Conservation (phyloP, 2,113 vertebrate genomes). For the Telmatochromis bifrenatus region DNA sequence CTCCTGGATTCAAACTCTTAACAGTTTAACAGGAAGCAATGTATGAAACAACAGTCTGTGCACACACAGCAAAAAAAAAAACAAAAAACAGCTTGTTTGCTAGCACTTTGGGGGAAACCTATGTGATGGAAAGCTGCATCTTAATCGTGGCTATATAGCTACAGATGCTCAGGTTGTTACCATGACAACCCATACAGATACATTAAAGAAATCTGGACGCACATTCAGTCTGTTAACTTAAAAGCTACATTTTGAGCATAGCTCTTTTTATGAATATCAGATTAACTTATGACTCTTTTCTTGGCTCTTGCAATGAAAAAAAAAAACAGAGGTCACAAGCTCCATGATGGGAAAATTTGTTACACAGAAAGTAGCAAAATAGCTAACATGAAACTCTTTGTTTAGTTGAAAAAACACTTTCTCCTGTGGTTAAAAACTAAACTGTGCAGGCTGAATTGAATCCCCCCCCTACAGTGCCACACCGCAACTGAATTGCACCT, state of each 20-base stretch:
- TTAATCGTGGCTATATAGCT: neutral
- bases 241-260: neutral
- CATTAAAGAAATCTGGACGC: neutral
- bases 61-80: neutral
- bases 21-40: neutral
- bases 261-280: neutral
- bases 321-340: neutral
- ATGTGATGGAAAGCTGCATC: neutral
- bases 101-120: fast-evolving
- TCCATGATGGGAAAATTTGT: neutral
- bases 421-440: neutral
- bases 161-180: neutral
- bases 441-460: neutral
- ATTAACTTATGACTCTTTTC: neutral
- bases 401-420: neutral
- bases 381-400: neutral
- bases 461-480: neutral
- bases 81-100: neutral
- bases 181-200: neutral
- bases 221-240: neutral
- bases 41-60: neutral
- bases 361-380: neutral
- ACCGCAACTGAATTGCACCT: slow-evolving; percentile 56
- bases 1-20: neutral
- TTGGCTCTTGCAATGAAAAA: neutral